A percentile compares a stretch with the other conserved stretches of the same genome.
phyloP scores from a whole-genome alignment of 2,888 invertebrate genomes.

The Microctonus brassicae region DNA sequence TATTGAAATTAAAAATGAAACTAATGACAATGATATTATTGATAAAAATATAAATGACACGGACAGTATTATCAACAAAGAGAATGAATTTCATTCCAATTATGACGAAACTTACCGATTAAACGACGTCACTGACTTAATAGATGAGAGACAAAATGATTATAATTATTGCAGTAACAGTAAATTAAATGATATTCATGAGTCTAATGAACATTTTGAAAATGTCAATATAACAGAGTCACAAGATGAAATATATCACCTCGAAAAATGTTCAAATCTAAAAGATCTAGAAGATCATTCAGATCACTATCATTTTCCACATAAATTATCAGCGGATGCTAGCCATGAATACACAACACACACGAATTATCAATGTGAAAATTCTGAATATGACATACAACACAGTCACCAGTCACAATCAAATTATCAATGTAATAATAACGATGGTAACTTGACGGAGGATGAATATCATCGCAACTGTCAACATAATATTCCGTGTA shows the following conservation, averaged over 20 bases:
- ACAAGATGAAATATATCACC: not conserved
- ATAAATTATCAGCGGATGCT: not conserved
- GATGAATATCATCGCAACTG: constrained; percentile 15
- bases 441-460: constrained; percentile 12
- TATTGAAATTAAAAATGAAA: constrained; percentile 46
- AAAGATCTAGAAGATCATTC: not conserved
- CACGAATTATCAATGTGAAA: constrained; percentile 22
- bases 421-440: not conserved
- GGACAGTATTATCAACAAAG: not conserved
- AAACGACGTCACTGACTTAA: not conserved
- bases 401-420: not conserved
- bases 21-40: not conserved
- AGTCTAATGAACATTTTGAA: not conserved
- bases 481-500: constrained; percentile 12
- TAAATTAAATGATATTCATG: not conserved
- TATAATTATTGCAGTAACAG: not conserved
- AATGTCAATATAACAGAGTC: not conserved
- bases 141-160: not conserved
- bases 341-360: constrained; percentile 14
- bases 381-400: not conserved
- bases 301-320: constrained; percentile 14
- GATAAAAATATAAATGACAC: not conserved
- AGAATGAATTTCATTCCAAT: constrained; percentile 17
- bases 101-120: not conserved
- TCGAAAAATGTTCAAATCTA: not conserved